A percentile compares a stretch with the other conserved stretches of the same genome.
Conservation (phyloP, 2,888 invertebrate species). For the Osmoderma eremita region DNA sequence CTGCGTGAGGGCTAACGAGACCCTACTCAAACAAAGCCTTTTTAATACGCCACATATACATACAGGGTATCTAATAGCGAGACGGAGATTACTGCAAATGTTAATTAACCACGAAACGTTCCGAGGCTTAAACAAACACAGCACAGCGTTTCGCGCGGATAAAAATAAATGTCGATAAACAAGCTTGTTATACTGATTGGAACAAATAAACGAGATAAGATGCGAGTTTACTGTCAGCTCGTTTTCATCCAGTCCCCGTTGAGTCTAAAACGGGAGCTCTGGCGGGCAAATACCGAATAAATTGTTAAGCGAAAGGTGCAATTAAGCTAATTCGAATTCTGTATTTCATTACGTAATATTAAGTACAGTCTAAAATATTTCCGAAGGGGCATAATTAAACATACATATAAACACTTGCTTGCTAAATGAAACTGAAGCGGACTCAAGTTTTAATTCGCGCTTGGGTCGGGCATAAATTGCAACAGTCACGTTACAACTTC, state of each 20-base stretch:
- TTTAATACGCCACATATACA: slow-evolving; percentile 24
- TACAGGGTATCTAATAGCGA: slow-evolving; percentile 11
- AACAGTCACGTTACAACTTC: slow-evolving; percentile 28
- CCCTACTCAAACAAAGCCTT: slow-evolving; percentile 26
- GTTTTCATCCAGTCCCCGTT: slow-evolving; percentile 17
- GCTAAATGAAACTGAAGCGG: slow-evolving; percentile 27
- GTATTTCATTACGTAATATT: slow-evolving; percentile 33
- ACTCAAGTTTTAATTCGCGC: slow-evolving; percentile 37
- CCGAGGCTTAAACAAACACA: slow-evolving; percentile 37
- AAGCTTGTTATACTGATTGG: slow-evolving; percentile 44
- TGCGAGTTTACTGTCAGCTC: slow-evolving; percentile 39
- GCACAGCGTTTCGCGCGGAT: slow-evolving; percentile 34
- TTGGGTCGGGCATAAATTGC: slow-evolving; percentile 31
- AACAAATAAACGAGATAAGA: slow-evolving; percentile 44
- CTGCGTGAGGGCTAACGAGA: slow-evolving; percentile 8
- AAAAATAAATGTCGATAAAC: slow-evolving; percentile 44
- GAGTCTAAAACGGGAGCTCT: background rate
- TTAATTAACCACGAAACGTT: slow-evolving; percentile 40
- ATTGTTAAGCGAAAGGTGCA: slow-evolving; percentile 33
- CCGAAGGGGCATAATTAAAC: slow-evolving; percentile 32
- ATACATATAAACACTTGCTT: slow-evolving; percentile 29
- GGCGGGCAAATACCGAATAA: slow-evolving; percentile 37
- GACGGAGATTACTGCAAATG: slow-evolving; percentile 34
- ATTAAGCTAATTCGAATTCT: slow-evolving; percentile 41
- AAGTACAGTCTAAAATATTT: slow-evolving; percentile 19